These are phyloP conservation scores for Brotula barbata DNA, from an alignment of 2,797 vertebrate genomes.

Conservation along the genomic window DNA sequence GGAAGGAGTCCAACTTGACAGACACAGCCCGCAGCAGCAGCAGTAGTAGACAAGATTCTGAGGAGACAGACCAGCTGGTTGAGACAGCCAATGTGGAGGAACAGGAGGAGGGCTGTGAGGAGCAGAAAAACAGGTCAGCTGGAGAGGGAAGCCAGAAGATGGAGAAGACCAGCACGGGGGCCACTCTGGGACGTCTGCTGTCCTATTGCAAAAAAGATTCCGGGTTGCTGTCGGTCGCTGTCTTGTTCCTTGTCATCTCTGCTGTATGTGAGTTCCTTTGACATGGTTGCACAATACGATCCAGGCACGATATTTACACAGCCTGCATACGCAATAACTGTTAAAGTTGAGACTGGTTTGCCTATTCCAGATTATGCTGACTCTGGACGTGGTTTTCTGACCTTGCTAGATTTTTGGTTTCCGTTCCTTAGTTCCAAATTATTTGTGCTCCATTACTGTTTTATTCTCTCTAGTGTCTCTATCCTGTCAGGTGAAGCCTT, in stretches of 20 bases:
- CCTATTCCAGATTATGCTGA: not conserved
- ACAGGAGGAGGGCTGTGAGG: slow-evolving; percentile 33
- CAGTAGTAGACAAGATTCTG: slow-evolving; percentile 6
- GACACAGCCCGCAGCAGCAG: slow-evolving; percentile 19
- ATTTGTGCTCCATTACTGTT: not conserved
- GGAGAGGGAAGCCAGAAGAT: slow-evolving; percentile 6
- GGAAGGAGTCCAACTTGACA: slow-evolving; percentile 49
- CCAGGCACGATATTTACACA: not conserved
- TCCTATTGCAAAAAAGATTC: slow-evolving; percentile 85
- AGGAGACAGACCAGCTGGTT: slow-evolving; percentile 71
- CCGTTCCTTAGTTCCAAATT: too few species aligned
- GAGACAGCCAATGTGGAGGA: slow-evolving; percentile 58
- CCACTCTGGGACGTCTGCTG: slow-evolving; percentile 88
- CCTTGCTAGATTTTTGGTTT: too few species aligned
- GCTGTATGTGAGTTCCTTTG: slow-evolving; percentile 86
- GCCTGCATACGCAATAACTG: not conserved
- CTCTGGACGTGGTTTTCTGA: not conserved
- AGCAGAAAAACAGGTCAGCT: slow-evolving; percentile 17
- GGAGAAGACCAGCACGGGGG: slow-evolving; percentile 76
- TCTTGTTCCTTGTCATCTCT: slow-evolving; percentile 87
- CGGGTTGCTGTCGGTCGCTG: slow-evolving; percentile 80
- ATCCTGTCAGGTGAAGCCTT: slow-evolving; percentile 86
- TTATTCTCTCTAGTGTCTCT: not conserved
- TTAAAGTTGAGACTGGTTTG: not conserved
- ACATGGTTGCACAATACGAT: not conserved